A percentile compares a stretch with the other conserved stretches of the same genome.
Conservation (phyloP, 92 coral and sea anemone genomes). For the Phenganax subtilis region DNA sequence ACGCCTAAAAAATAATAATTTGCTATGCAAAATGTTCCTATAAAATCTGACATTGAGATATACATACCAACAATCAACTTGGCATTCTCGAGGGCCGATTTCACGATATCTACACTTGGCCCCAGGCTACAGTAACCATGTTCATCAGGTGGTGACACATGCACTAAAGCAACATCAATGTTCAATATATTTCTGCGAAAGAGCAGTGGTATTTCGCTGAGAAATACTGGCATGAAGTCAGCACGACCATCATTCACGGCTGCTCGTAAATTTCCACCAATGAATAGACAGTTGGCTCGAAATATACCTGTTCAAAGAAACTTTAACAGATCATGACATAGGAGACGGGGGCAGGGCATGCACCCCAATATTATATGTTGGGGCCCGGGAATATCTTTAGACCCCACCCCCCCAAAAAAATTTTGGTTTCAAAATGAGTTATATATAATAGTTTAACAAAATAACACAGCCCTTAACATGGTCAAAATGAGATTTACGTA, state of each 20-base stretch:
- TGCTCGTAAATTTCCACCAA: constrained; percentile 74
- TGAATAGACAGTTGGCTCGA: constrained; percentile 81
- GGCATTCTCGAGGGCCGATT: constrained; percentile 94
- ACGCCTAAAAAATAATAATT: too few species aligned
- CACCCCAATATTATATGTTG: too few species aligned
- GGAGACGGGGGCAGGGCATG: too few species aligned
- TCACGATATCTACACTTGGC: constrained; percentile 88
- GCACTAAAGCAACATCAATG: constrained; percentile 89
- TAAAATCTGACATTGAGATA: neutral
- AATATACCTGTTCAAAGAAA: constrained; percentile 60
- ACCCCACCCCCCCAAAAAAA: too few species aligned
- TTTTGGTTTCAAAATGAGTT: too few species aligned
- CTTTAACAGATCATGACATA: too few species aligned
- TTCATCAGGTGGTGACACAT: constrained; percentile 96
- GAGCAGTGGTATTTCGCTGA: constrained; percentile 89
- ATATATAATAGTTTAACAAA: neutral
- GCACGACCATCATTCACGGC: constrained; percentile 95
- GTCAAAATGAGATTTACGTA: too few species aligned
- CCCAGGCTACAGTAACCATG: constrained; percentile 97
- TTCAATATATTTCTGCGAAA: constrained; percentile 80
- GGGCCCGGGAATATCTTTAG: too few species aligned
- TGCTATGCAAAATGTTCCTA: too few species aligned
- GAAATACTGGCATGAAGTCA: constrained; percentile 81
- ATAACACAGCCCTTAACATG: neutral
- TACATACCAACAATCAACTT: constrained; percentile 77